Evolutionary conservation across 2,888 invertebrate species (phyloP).

Genomic region (Deilephila elpenor): DNA sequence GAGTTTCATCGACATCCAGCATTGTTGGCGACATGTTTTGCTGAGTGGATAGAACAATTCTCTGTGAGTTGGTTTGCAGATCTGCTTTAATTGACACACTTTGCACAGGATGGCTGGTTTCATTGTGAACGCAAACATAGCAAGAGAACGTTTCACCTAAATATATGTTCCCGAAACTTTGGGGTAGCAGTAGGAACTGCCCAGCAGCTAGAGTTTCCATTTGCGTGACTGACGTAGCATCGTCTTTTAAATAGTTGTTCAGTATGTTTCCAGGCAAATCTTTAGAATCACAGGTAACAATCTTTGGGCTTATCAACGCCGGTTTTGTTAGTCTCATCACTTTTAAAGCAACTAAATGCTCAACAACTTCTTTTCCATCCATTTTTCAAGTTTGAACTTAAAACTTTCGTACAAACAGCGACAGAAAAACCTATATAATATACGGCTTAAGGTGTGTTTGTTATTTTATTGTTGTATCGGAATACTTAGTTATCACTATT

Average conservation of each 20-base stretch:
- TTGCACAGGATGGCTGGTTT: conserved; percentile 92
- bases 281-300: conserved; percentile 93
- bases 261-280: conserved; percentile 93
- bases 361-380: conserved; percentile 85
- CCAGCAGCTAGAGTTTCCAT: conserved; percentile 94
- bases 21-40: conserved; percentile 86
- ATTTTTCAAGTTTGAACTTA: conserved; percentile 55
- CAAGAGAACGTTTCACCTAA: conserved; percentile 99
- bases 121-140: conserved; percentile 98
- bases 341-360: conserved; percentile 87
- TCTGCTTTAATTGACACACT: conserved; percentile 96
- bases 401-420: background rate
- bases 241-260: conserved; percentile 90
- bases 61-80: conserved; percentile 95
- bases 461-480: no score
- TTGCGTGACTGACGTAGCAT: conserved; percentile 92
- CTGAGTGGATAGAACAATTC: conserved; percentile 91
- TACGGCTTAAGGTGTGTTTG: background rate
- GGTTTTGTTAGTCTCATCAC: conserved; percentile 98
- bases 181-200: conserved; percentile 96
- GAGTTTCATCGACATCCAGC: conserved; percentile 91
- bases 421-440: background rate
- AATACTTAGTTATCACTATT: no score
- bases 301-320: conserved; percentile 91
- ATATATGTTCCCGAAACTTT: conserved; percentile 99